phyloP scores from a whole-genome alignment of 1,140 invertebrate genomes.

The Augochlora pura region DNA sequence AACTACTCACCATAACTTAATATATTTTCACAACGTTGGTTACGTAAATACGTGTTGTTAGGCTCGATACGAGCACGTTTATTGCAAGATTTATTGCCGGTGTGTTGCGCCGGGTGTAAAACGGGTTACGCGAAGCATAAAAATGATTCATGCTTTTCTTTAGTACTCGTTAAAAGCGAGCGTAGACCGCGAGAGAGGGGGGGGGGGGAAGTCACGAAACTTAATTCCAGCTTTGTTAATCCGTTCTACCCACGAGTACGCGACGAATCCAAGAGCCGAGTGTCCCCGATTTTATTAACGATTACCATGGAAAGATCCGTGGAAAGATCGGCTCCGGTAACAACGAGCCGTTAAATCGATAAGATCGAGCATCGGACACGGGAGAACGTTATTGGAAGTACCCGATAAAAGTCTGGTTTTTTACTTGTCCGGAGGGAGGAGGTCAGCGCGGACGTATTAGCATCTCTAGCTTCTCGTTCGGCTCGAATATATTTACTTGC shows the following conservation, averaged over 20 bases:
- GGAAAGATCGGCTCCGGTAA: background rate
- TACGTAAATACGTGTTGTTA: background rate
- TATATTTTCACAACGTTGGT: too few species aligned
- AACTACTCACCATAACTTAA: too few species aligned
- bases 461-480: conserved; percentile 5
- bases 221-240: conserved; percentile 9
- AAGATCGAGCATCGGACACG: conserved; percentile 20
- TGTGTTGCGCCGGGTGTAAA: background rate
- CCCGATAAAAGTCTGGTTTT: conserved; percentile 47
- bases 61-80: background rate
- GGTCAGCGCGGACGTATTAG: conserved; percentile 1
- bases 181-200: too few species aligned
- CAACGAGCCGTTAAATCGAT: conserved; percentile 38
- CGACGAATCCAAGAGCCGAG: too few species aligned
- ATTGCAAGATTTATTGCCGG: background rate
- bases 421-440: background rate
- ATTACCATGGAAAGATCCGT: conserved; percentile 44
- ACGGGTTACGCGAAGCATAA: background rate
- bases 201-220: background rate
- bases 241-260: background rate
- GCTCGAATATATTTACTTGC: conserved; percentile 42
- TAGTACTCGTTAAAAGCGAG: background rate
- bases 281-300: conserved; percentile 37
- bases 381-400: background rate
- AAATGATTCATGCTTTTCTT: background rate